These are phyloP conservation scores for Conopomorpha cramerella DNA, from an alignment of 1,140 invertebrate genomes.

Conservation along the genomic window DNA sequence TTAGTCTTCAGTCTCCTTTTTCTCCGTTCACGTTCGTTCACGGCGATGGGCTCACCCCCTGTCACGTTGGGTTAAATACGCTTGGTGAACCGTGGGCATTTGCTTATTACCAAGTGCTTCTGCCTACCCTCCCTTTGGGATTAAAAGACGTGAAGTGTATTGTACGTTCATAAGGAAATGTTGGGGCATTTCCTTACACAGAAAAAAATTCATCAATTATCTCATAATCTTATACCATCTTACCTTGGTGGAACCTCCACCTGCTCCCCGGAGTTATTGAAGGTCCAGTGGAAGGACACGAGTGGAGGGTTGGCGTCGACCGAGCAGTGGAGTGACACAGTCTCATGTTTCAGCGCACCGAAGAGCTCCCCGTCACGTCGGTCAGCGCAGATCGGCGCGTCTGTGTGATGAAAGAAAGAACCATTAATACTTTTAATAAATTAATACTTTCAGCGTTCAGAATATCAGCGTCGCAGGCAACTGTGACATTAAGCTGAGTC, in stretches of 20 bases:
- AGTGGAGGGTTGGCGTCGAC: constrained; percentile 84
- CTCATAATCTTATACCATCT: neutral
- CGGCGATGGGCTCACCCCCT: no score
- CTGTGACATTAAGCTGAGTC: neutral
- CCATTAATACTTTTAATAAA: neutral
- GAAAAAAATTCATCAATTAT: neutral
- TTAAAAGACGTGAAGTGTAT: no score
- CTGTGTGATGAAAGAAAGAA: constrained; percentile 43
- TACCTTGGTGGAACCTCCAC: constrained; percentile 72
- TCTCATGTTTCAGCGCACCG: constrained; percentile 84
- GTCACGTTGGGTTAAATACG: no score
- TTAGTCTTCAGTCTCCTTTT: no score
- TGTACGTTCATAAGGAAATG: no score
- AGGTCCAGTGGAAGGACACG: constrained; percentile 84
- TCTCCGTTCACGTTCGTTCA: no score
- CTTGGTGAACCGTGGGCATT: neutral
- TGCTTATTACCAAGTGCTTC: neutral
- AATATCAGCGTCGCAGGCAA: neutral
- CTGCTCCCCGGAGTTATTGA: constrained; percentile 85
- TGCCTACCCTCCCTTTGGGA: no score
- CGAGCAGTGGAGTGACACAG: constrained; percentile 78
- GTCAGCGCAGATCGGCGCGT: constrained; percentile 79
- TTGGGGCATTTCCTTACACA: neutral
- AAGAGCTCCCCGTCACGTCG: constrained; percentile 73
- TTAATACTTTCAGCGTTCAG: neutral